Percentiles rank a stretch among this genome's conserved stretches.
Conservation (phyloP, 2,113 vertebrate genomes). For the Panurus biarmicus region DNA sequence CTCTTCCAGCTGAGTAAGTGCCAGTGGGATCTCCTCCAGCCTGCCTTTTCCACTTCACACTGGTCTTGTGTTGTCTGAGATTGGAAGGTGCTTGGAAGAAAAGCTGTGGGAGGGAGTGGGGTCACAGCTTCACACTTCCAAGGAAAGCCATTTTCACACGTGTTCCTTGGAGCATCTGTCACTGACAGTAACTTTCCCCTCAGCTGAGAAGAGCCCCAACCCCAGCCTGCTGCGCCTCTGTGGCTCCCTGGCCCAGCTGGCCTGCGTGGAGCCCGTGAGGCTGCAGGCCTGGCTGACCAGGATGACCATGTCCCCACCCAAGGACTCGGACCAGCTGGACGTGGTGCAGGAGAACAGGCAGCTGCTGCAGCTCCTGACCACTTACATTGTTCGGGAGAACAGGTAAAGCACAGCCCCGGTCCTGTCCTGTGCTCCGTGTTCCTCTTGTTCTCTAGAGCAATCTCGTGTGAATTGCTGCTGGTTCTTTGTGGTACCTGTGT, state of each 20-base stretch:
- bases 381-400: conserved; percentile 95
- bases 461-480: background rate
- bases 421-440: background rate
- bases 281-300: conserved; percentile 94
- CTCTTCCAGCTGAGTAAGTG: conserved; percentile 98
- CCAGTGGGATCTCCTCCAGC: background rate
- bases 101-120: background rate
- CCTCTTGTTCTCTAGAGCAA: background rate
- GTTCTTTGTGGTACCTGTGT: background rate
- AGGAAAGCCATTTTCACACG: background rate
- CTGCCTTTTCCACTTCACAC: background rate
- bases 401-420: conserved; percentile 52
- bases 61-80: background rate
- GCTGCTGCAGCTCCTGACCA: conserved; percentile 89
- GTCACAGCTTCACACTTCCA: background rate
- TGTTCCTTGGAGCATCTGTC: background rate
- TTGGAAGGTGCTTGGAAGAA: background rate
- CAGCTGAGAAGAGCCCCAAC: conserved; percentile 96
- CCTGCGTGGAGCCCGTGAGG: conserved; percentile 86
- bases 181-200: background rate
- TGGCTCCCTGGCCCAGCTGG: conserved; percentile 92
- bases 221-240: conserved; percentile 90
- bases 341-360: conserved; percentile 94
- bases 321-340: conserved; percentile 92
- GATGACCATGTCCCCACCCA: conserved; percentile 90